phyloP scores from a whole-genome alignment of 2,888 invertebrate genomes.

The Plebejus argus region DNA sequence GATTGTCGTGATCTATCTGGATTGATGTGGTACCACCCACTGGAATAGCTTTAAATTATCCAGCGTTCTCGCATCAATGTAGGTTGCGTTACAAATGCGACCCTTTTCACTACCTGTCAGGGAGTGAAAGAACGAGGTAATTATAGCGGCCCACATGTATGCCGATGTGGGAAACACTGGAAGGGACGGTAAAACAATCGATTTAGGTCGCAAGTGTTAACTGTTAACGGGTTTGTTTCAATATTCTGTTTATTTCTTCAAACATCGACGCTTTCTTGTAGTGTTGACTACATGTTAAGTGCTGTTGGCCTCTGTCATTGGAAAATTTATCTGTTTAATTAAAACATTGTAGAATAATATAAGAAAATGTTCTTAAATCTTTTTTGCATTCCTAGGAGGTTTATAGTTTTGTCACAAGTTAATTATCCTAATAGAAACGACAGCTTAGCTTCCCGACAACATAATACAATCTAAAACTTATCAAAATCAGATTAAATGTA shows the following conservation, averaged over 20 bases:
- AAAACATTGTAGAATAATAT: too few relatives aligned
- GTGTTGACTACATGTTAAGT: too few relatives aligned
- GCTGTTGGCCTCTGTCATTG: too few relatives aligned
- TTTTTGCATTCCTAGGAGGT: too few relatives aligned
- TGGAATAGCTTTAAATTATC: slow-evolving; percentile 65
- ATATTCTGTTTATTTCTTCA: neutral
- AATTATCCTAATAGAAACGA: too few relatives aligned
- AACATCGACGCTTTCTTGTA: neutral
- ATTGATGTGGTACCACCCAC: slow-evolving; percentile 60
- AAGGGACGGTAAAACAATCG: neutral
- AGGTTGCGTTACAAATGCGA: slow-evolving; percentile 63
- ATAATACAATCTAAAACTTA: too few relatives aligned
- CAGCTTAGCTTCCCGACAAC: too few relatives aligned
- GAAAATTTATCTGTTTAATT: too few relatives aligned
- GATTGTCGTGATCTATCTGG: slow-evolving; percentile 48
- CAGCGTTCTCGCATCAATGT: slow-evolving; percentile 61
- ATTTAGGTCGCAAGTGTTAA: neutral
- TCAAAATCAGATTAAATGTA: too few relatives aligned
- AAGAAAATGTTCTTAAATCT: too few relatives aligned
- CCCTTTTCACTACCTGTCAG: slow-evolving; percentile 63
- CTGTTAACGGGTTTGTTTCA: neutral
- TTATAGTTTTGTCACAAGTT: too few relatives aligned
- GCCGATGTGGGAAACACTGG: neutral
- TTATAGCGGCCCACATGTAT: slow-evolving; percentile 49
- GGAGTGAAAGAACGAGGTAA: slow-evolving; percentile 60